Evolutionary conservation across 2,113 vertebrate genomes (phyloP), one percentile per base, ranked within the genome.

Genomic region (Montifringilla adamsi): DNA sequence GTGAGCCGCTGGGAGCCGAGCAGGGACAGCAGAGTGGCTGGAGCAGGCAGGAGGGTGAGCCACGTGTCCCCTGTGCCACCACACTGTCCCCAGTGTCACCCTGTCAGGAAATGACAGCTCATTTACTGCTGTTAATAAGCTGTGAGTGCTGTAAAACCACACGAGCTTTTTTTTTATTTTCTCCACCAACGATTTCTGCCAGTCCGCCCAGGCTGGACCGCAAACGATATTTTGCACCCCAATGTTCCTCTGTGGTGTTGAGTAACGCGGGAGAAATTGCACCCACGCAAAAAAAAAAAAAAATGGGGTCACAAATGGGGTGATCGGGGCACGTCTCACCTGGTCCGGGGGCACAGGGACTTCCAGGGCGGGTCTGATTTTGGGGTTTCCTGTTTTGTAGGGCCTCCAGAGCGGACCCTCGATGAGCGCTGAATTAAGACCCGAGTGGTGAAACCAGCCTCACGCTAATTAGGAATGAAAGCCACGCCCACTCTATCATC

Each of bases 31-130:
- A n/a, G 46, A 52, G 69, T 7, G 46, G 13, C 33, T 33, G 33
- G 35, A 28, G 31, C 4, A 2, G 41, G 44, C 5, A 13, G 79
- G 13, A 46, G 13, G 16, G 39, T 9, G 19, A n/a, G 33, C 24
- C 4, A 1, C 1, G 0, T 1, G 4, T 15, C 14, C 30, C 47
- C 75, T 6, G 1, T 49, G 49, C 8, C 47, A 52, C 17, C 21
- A 22, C 28, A 3, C 10, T 80, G 27, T 56, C 27, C 22, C n/a
- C 80, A 4, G 13, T 13, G 31, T 30, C 30, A 6, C 21, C 16
- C 35, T 5, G 1, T 2, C 31, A 7, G 22, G 7, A 7, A 33
- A 31, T 21, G 8, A 31, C 21, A 7, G 4, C 4, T 21, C 12
- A 19, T 30, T 66, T 2, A 5, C 9, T 3, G 6, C 10, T 2